Conservation (phyloP, 2,797 vertebrate genomes). For the Parambassis ranga region DNA sequence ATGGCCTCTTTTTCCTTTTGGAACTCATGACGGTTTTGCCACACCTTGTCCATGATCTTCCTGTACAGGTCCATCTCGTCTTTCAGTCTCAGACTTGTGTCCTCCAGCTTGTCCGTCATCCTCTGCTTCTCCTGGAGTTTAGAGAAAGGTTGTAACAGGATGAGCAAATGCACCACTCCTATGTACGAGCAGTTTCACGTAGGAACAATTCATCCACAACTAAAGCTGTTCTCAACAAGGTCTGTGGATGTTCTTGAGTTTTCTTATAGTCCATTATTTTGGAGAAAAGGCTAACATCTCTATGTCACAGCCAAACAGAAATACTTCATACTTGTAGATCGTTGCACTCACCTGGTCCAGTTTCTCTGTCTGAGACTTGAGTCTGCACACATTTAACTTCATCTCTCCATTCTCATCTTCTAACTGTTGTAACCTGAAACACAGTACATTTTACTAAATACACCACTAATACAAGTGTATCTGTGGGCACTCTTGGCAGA, state of each 20-base stretch:
- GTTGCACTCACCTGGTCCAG: slow-evolving; percentile 87
- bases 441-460: too few species aligned
- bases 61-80: slow-evolving; percentile 97
- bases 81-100: slow-evolving; percentile 91
- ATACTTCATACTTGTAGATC: too few species aligned
- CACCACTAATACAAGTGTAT: too few species aligned
- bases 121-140: slow-evolving; percentile 87
- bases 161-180: too few species aligned
- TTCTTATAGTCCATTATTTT: too few species aligned
- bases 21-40: slow-evolving; percentile 91
- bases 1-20: slow-evolving; percentile 94
- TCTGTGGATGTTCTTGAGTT: too few species aligned
- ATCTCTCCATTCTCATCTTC: slow-evolving; percentile 92
- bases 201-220: too few species aligned
- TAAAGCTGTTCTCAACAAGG: too few species aligned
- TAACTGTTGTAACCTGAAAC: slow-evolving; percentile 82
- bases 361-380: slow-evolving; percentile 92
- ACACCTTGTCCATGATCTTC: slow-evolving; percentile 95
- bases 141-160: neutral
- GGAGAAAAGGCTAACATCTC: too few species aligned
- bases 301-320: too few species aligned
- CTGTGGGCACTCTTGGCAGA: too few species aligned
- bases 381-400: slow-evolving; percentile 81
- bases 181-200: too few species aligned
- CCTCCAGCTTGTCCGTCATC: slow-evolving; percentile 93